phyloP scores from a whole-genome alignment of 2,113 vertebrate species.

The Atlantisia rogersi region DNA sequence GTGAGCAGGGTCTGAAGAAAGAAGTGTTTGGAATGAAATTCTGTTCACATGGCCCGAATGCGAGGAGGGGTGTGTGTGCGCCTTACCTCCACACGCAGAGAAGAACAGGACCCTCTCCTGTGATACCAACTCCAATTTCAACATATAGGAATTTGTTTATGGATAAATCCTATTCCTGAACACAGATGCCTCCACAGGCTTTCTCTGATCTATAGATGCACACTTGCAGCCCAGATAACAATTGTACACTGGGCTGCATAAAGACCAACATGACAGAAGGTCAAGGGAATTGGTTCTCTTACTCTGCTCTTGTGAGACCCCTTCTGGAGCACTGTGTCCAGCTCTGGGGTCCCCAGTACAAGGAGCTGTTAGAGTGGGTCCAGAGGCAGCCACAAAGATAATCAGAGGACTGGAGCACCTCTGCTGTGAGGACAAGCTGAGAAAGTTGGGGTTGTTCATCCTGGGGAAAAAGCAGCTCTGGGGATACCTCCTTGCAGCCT shows the following conservation, averaged over 20 bases:
- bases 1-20: background rate
- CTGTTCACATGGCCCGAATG: background rate
- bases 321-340: accelerated
- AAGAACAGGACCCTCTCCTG: background rate
- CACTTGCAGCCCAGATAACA: accelerated
- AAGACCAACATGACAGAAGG: background rate
- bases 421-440: accelerated
- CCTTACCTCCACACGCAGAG: background rate
- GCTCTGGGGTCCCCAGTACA: background rate
- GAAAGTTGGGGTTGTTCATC: accelerated
- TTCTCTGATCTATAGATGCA: background rate
- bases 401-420: background rate
- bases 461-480: background rate
- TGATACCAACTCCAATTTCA: background rate
- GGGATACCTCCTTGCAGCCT: background rate
- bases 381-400: background rate
- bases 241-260: background rate
- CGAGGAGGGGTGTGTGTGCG: too few species aligned
- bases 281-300: accelerated
- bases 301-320: accelerated
- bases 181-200: accelerated
- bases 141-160: accelerated
- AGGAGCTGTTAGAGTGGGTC: background rate
- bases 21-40: background rate
- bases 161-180: background rate